Base-by-base conservation (phyloP, 2,113 vertebrate species). In the Emberiza fucata region DNA sequence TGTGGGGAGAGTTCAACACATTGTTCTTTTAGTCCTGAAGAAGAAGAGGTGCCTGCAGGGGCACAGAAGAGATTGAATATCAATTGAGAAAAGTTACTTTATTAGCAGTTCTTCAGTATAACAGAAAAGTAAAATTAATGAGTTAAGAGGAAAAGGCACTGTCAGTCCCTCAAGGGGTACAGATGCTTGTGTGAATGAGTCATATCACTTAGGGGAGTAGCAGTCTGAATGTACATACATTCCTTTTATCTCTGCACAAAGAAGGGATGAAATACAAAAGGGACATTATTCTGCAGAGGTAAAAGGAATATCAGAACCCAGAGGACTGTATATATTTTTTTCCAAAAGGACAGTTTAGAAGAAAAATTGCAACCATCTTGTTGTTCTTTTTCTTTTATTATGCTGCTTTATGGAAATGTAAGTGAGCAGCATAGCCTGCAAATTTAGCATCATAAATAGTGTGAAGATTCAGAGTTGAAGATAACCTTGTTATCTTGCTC, bases 401-500 rank as follows among this genome's bases (percentile, higher is more conserved):
- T 81, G 45, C 33, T 69, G 12, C 54, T 89, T 94, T 76, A 89
- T 92, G 78, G 81, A 95, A 95, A 95, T 79, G 16, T 78, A 88
- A 95, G 64, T 91, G 83, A 95, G 83, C 77, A 94, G 72, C 65
- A 92, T 37, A 79, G 73, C 64, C 81, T 94, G 81, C n/a, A 94
- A 95, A 91, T 91, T 89, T 86, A 94, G 42, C 90, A 85, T 89
- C 83, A 89, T 76, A 95, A 87, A 95, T 79, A 92, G 75, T 72
- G 57, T 85, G 70, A 97, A 97, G 78, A 95, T 89, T 91, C 53
- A 76, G 54, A 89, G 70, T 42, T 87, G 45, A 69, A 68, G 77
- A 94, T 95, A 95, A 95, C 86, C 84, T 89, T 95, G 77, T 94
- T 96, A 92, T 94, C 86, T 94, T 75, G 25, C 70, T 94, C 83